These are phyloP conservation scores for Rotaria sp. DNA, from an alignment of 2,888 invertebrate species.

Conservation along the genomic window DNA sequence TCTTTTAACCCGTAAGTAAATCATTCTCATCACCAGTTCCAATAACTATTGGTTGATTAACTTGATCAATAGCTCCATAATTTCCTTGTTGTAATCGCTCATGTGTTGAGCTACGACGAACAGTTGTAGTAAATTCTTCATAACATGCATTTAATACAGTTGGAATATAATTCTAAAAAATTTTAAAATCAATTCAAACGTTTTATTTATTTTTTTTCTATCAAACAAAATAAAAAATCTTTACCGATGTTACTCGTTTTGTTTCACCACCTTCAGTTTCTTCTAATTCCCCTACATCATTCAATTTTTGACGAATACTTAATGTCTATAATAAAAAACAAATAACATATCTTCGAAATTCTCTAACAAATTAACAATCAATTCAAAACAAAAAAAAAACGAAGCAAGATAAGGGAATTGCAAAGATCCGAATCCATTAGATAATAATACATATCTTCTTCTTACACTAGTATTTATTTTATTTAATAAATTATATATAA, in stretches of 20 bases:
- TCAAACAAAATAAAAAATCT: too few species aligned
- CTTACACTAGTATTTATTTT: background rate
- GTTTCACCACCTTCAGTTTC: background rate
- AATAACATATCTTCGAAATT: background rate
- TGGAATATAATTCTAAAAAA: conserved; percentile 8
- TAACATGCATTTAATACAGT: background rate
- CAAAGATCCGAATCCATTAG: background rate
- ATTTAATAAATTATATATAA: background rate
- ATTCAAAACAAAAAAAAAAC: background rate
- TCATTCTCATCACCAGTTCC: conserved; percentile 3
- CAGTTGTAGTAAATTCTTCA: background rate
- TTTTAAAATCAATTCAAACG: too few species aligned
- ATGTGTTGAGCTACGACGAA: background rate
- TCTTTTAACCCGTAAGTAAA: background rate
- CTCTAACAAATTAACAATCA: background rate
- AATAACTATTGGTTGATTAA: background rate
- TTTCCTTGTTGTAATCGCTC: background rate
- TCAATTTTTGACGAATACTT: background rate
- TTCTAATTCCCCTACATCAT: background rate
- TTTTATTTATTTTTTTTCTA: too few species aligned
- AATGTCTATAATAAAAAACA: background rate
- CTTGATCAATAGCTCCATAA: background rate
- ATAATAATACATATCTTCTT: background rate
- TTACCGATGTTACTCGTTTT: background rate
- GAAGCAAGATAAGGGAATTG: background rate